Evolutionary conservation across 2,888 invertebrate genomes (phyloP).

Genomic region (Euzetes globulus): DNA sequence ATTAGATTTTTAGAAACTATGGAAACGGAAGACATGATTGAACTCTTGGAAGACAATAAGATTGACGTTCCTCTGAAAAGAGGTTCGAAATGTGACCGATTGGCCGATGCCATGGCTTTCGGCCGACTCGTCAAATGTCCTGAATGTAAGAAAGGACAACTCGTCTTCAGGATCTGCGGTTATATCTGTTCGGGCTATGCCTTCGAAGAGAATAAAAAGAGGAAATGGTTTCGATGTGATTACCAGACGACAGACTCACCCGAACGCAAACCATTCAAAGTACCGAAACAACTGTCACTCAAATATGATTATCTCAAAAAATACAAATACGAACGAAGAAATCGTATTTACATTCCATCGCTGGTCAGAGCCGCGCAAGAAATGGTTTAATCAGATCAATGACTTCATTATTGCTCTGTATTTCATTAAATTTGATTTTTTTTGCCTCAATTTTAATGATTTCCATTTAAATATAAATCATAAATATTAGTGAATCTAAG

Average conservation of each 20-base stretch:
- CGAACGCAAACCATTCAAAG: constrained; percentile 59
- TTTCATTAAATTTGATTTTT: too few species aligned
- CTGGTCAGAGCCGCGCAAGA: constrained; percentile 25
- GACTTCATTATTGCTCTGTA: too few species aligned
- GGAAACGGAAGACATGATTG: constrained; percentile 56
- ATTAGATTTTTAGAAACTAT: constrained; percentile 59
- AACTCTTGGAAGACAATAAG: constrained; percentile 62
- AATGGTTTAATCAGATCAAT: too few species aligned
- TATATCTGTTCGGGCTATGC: constrained; percentile 77
- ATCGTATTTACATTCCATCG: background rate
- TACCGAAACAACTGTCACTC: constrained; percentile 60
- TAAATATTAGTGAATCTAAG: too few species aligned
- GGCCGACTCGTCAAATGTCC: constrained; percentile 70
- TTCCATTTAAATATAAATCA: too few species aligned
- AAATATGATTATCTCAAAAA: constrained; percentile 52
- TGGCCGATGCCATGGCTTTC: constrained; percentile 76
- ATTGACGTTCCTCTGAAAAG: constrained; percentile 51
- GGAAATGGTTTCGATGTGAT: constrained; percentile 65
- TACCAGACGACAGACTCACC: constrained; percentile 62
- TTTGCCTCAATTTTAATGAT: too few species aligned
- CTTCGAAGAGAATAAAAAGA: constrained; percentile 54
- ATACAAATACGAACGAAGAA: constrained; percentile 14
- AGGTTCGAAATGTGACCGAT: background rate
- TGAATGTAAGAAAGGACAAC: constrained; percentile 66
- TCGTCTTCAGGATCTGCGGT: constrained; percentile 53